These are phyloP conservation scores for Periophthalmus magnuspinnatus DNA, from an alignment of 2,797 vertebrate species.

Conservation along the genomic window DNA sequence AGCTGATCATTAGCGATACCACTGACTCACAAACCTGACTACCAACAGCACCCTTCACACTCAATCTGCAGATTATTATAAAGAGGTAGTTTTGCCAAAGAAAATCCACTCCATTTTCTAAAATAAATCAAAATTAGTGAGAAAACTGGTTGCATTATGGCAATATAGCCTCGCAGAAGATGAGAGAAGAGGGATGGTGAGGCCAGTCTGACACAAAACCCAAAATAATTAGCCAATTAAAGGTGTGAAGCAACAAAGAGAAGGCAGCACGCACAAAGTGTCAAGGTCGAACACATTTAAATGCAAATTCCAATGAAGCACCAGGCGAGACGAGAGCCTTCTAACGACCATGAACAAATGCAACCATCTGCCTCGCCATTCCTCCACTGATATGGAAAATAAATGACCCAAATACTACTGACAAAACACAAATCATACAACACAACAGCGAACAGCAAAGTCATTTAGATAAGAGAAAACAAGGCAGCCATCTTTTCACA, in stretches of 20 bases:
- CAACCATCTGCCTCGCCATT: conserved; percentile 69
- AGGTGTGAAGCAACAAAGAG: conserved; percentile 76
- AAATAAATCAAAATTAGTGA: conserved; percentile 52
- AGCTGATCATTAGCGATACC: conserved; percentile 20
- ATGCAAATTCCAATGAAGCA: conserved; percentile 76
- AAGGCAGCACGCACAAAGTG: conserved; percentile 61
- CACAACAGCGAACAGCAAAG: background rate
- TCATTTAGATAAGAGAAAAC: conserved; percentile 1
- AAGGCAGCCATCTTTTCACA: background rate
- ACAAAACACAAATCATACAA: background rate
- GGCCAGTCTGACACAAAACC: conserved; percentile 68
- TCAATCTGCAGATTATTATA: background rate
- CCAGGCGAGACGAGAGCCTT: conserved; percentile 63
- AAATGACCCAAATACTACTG: conserved; percentile 48
- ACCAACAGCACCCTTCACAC: background rate
- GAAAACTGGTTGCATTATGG: conserved; percentile 67
- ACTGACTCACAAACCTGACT: conserved; percentile 7
- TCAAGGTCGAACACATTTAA: conserved; percentile 81
- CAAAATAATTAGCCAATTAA: conserved; percentile 82
- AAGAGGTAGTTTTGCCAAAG: conserved; percentile 12
- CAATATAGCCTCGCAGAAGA: conserved; percentile 67
- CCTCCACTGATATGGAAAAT: conserved; percentile 30
- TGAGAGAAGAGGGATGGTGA: conserved; percentile 61
- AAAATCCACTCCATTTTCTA: conserved; percentile 30
- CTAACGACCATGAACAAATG: conserved; percentile 72